Conservation (phyloP, 2,888 invertebrate genomes). For the Tipula helvola region DNA sequence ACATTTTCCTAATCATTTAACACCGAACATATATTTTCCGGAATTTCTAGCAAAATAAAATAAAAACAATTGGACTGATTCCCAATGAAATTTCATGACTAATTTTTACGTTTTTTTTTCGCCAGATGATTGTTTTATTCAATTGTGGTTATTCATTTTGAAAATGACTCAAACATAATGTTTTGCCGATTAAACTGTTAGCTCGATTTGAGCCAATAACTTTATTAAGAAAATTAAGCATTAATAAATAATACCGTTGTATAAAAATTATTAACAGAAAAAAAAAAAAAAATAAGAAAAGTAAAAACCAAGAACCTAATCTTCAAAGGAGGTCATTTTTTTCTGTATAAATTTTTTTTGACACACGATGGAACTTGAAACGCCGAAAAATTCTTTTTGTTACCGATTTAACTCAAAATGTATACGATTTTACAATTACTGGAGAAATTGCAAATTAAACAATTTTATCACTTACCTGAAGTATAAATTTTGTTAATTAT, state of each 20-base stretch:
- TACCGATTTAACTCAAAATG: background rate
- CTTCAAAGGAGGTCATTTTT: conserved; percentile 9
- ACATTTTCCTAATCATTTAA: background rate
- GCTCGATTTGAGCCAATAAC: background rate
- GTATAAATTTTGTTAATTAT: background rate
- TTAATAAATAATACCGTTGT: background rate
- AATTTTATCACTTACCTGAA: background rate
- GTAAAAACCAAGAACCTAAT: background rate
- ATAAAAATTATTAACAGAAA: background rate
- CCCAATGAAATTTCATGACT: background rate
- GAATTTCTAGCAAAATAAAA: background rate
- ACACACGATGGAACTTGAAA: background rate
- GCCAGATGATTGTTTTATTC: background rate
- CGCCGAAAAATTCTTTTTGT: background rate
- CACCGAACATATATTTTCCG: background rate
- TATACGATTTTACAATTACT: background rate
- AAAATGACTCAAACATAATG: background rate
- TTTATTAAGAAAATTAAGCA: background rate
- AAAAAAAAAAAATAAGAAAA: background rate
- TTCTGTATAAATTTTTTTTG: background rate
- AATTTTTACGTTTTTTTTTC: background rate
- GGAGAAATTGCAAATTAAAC: background rate
- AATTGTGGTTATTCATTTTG: background rate
- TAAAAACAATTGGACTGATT: background rate
- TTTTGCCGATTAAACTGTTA: background rate